A percentile compares a stretch with the other conserved stretches of the same genome.
Conservation (phyloP, 1,140 invertebrate genomes). For the Drosophila chauvacae region DNA sequence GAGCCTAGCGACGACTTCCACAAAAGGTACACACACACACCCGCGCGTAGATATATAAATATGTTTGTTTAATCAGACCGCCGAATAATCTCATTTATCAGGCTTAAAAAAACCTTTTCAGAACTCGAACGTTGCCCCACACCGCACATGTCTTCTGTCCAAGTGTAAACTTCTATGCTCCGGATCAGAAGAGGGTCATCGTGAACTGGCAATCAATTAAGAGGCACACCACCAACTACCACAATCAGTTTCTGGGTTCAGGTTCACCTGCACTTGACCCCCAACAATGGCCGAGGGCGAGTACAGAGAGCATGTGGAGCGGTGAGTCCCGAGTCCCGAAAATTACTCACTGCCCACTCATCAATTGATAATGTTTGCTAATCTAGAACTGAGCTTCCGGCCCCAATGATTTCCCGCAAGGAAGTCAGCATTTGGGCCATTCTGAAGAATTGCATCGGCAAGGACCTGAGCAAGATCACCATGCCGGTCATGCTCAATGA, state of each 20-base stretch:
- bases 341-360: constrained; percentile 11
- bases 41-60: background rate
- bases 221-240: background rate
- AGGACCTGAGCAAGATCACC: constrained; percentile 98
- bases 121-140: constrained; percentile 9
- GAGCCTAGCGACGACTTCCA: constrained; percentile 4
- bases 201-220: constrained; percentile 31
- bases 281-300: constrained; percentile 28
- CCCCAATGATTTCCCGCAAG: constrained; percentile 93
- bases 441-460: constrained; percentile 96
- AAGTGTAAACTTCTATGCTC: constrained; percentile 19
- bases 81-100: constrained; percentile 23
- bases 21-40: constrained; percentile 30
- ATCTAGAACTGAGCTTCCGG: constrained; percentile 91
- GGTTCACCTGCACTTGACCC: constrained; percentile 18
- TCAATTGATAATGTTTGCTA: constrained; percentile 20
- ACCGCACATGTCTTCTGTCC: constrained; percentile 29
- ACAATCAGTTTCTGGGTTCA: constrained; percentile 19
- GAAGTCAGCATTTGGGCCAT: constrained; percentile 98
- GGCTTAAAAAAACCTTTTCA: constrained; percentile 23
- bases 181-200: constrained; percentile 22
- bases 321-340: constrained; percentile 16
- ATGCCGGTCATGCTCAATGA: constrained; percentile 99
- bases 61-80: constrained; percentile 21
- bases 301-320: constrained; percentile 22